Evolutionary conservation across 1,140 invertebrate species (phyloP), one percentile per base, ranked within the genome.

Genomic region (Aphis gossypii): DNA sequence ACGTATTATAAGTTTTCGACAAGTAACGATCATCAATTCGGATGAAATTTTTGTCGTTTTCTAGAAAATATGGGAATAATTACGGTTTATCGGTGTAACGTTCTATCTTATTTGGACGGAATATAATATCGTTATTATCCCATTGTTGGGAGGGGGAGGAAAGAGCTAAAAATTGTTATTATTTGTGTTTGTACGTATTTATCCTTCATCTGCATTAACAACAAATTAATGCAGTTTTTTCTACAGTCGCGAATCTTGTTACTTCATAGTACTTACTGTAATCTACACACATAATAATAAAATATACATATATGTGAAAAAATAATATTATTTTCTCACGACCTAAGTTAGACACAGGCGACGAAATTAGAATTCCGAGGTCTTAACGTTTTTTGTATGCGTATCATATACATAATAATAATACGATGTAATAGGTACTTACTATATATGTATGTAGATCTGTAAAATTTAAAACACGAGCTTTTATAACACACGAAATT

Each of bases 331-430:
- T 76, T 76, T 76, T 76, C 60, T 76, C 60, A 76, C 60, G 60
- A 76, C 60, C n/a, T 6, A 76, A 14, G 30, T 14, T n/a, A 9
- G 46, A 76, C 5, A 76, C 4, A 35, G n/a, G 30, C 60, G 30
- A 76, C 60, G 60, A 76, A 76, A 76, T 76, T 76, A n/a, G 18
- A 76, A n/a, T 76, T 76, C 60, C 60, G n/a, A 76, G 60, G 60
- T 76, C 30, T 68, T n/a, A 18, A n/a, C 14, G 60, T 76, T 76
- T 76, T n/a, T 35, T 76, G 30, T 76, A 76, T 4, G n/a, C n/a
- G 14, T 76, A 76, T 76, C 60, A 76, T 76, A 76, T 76, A n/a
- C 14, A 20, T n/a, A 76, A n/a, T 76, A 76, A 76, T n/a, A 76
- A n/a, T n/a, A 76, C 14, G 11, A n/a, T 76, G 60, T 76, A 25